Evolutionary conservation across 2,888 invertebrate genomes (phyloP).

Genomic region (Hylaea fasciaria): DNA sequence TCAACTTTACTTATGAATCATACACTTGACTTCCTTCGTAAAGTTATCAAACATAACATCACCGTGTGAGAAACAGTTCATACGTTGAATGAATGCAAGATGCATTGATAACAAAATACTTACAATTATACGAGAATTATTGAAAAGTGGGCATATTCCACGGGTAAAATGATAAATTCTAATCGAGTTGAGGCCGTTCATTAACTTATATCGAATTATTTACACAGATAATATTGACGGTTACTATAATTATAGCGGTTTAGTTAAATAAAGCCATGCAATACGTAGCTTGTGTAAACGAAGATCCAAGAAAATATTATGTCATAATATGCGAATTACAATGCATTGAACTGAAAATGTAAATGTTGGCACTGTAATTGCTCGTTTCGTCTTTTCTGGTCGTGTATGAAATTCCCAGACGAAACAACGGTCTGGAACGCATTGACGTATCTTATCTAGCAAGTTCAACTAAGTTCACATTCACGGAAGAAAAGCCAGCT

Average conservation of each 20-base stretch:
- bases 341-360: no score
- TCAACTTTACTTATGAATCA: constrained; percentile 9
- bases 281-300: neutral
- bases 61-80: neutral
- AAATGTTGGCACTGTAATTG: no score
- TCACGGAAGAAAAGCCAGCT: neutral
- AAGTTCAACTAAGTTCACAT: neutral
- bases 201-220: neutral
- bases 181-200: neutral
- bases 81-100: neutral
- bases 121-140: no score
- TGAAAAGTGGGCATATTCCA: neutral
- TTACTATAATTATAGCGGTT: neutral
- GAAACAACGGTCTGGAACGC: no score
- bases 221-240: neutral
- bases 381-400: no score
- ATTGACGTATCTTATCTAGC: no score
- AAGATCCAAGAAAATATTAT: no score
- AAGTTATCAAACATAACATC: neutral
- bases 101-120: neutral
- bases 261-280: neutral
- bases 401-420: no score
- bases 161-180: neutral
- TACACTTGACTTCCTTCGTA: constrained; percentile 3
- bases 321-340: no score